Evolutionary conservation across 1,140 invertebrate species (phyloP).

Genomic region (Aricia agestis): DNA sequence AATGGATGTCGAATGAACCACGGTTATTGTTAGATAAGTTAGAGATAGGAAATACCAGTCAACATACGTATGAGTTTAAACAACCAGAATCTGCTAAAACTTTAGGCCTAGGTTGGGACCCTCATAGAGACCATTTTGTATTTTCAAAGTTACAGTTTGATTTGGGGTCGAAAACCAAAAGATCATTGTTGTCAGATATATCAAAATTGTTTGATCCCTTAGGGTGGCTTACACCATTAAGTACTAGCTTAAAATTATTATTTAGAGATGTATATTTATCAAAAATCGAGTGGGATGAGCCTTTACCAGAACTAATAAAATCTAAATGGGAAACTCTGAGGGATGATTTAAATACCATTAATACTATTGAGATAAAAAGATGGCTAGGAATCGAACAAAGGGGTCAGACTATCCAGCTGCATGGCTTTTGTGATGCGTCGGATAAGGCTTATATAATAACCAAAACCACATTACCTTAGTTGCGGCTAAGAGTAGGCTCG

Average conservation of each 20-base stretch:
- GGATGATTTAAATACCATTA: conserved; percentile 19
- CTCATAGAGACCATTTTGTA: conserved; percentile 17
- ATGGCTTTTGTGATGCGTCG: conserved; percentile 34
- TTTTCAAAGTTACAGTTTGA: conserved; percentile 13
- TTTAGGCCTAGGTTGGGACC: conserved; percentile 21
- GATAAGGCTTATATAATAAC: conserved; percentile 22
- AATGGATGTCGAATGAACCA: conserved; percentile 17
- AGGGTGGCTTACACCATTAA: conserved; percentile 50
- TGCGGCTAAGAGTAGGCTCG: conserved; percentile 21
- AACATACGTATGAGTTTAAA: conserved; percentile 20
- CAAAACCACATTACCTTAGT: conserved; percentile 15
- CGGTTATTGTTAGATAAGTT: conserved; percentile 9
- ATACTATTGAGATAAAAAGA: conserved; percentile 17
- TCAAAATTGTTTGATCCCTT: conserved; percentile 49
- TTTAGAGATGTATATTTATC: conserved; percentile 45
- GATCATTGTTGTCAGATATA: conserved; percentile 25
- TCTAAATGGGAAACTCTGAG: conserved; percentile 24
- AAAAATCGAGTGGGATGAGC: conserved; percentile 49
- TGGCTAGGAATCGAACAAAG: conserved; percentile 18
- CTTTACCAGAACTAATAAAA: conserved; percentile 35
- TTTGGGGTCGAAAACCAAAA: conserved; percentile 5
- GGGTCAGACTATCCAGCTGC: conserved; percentile 16
- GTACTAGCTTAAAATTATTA: conserved; percentile 51
- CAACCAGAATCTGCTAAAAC: conserved; percentile 18
- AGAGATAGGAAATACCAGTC: not conserved